These are phyloP conservation scores for Hemithea aestivaria DNA, from an alignment of 2,888 invertebrate genomes.

Conservation along the genomic window DNA sequence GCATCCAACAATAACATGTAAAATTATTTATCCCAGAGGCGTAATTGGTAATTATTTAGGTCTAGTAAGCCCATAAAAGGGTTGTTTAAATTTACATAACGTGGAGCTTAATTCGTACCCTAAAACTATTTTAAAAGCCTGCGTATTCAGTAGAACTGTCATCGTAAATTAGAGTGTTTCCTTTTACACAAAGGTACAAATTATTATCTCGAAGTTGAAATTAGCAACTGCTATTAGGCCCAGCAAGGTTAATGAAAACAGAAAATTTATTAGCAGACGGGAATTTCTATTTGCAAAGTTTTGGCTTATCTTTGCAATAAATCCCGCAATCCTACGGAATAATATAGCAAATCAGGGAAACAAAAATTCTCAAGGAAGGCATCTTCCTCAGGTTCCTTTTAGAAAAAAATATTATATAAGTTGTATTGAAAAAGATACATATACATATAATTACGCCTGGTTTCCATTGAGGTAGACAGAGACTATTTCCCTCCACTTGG, in stretches of 20 bases:
- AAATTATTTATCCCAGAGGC: no score
- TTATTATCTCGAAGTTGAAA: conserved; percentile 27
- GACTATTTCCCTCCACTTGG: no score
- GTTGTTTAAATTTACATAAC: background rate
- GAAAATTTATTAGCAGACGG: conserved; percentile 43
- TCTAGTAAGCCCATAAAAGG: background rate
- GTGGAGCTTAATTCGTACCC: background rate
- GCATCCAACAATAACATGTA: no score
- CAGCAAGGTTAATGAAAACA: conserved; percentile 42
- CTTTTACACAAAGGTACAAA: conserved; percentile 24
- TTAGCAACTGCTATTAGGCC: conserved; percentile 39
- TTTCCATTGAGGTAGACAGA: no score
- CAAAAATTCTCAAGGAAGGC: conserved; percentile 25
- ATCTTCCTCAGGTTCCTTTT: no score
- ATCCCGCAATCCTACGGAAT: conserved; percentile 37
- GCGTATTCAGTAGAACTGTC: conserved; percentile 10
- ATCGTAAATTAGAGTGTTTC: conserved; percentile 18
- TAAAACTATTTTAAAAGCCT: conserved; percentile 10
- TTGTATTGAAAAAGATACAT: no score
- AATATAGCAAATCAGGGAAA: conserved; percentile 39
- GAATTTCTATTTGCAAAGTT: conserved; percentile 46
- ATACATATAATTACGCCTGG: no score
- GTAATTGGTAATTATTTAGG: no score
- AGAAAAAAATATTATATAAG: no score
- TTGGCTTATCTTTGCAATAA: conserved; percentile 51